Evolutionary conservation across 1,140 invertebrate genomes (phyloP).

Genomic region (Neodiprion fabricii): DNA sequence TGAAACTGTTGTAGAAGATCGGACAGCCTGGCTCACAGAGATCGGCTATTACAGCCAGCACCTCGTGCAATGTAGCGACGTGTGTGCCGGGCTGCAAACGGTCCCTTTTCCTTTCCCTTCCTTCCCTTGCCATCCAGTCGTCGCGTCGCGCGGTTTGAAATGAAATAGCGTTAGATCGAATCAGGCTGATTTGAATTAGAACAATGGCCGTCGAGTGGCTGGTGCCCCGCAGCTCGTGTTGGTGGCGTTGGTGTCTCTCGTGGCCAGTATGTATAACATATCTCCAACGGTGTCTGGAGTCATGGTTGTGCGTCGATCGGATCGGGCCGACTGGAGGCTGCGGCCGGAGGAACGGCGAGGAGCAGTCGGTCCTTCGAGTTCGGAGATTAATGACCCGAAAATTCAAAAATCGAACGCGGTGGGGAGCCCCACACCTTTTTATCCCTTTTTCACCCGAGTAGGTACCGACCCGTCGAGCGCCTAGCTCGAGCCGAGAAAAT

Average conservation of each 20-base stretch:
- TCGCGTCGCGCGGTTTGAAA: not conserved
- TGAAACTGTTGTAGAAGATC: no score
- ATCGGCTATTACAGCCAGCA: no score
- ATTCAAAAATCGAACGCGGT: slow-evolving; percentile 49
- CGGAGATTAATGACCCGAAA: slow-evolving; percentile 49
- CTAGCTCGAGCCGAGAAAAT: no score
- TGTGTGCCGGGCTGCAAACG: no score
- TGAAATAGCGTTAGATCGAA: slow-evolving; percentile 35
- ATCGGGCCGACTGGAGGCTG: not conserved
- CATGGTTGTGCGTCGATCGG: not conserved
- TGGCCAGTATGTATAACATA: not conserved
- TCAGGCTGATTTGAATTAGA: slow-evolving; percentile 48
- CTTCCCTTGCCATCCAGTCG: no score
- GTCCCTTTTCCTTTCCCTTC: no score
- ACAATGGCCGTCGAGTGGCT: slow-evolving; percentile 36
- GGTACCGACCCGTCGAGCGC: no score
- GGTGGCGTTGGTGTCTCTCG: not conserved
- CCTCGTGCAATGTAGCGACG: no score
- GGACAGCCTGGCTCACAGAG: no score
- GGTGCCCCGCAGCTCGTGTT: not conserved
- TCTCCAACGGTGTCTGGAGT: not conserved
- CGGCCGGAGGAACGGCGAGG: slow-evolving; percentile 25
- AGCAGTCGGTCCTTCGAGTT: slow-evolving; percentile 37
- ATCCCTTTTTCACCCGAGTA: not conserved
- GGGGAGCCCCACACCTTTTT: slow-evolving; percentile 41